phyloP scores from a whole-genome alignment of 2,113 vertebrate genomes.

The Apus apus region DNA sequence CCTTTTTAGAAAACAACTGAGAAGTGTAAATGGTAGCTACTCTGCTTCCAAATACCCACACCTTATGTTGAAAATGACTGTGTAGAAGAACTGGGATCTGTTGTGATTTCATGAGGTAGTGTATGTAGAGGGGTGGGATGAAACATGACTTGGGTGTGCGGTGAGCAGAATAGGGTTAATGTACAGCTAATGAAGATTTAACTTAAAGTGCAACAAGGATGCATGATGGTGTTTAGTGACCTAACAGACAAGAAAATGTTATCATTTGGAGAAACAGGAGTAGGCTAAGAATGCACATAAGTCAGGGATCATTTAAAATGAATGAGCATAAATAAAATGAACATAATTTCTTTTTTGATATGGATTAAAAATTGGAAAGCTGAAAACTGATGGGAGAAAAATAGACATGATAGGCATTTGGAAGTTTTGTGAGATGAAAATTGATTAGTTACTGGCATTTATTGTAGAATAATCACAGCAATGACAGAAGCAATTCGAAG shows the following conservation, averaged over 20 bases:
- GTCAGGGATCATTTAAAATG: not conserved
- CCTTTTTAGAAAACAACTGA: not conserved
- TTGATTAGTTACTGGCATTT: not conserved
- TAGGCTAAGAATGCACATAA: not conserved
- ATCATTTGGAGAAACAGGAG: not conserved
- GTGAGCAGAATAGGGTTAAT: not conserved
- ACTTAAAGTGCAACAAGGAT: not conserved
- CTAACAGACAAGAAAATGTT: not conserved
- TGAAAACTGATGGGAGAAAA: not conserved
- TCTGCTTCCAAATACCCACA: not conserved
- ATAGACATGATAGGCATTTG: not conserved
- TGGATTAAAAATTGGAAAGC: not conserved
- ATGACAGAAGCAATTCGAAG: not conserved
- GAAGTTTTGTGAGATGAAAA: not conserved
- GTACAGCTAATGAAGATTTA: not conserved
- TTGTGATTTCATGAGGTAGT: not conserved
- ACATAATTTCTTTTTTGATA: not conserved
- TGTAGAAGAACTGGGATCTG: not conserved
- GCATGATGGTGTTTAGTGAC: not conserved
- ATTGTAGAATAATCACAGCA: not conserved
- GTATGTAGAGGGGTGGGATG: not conserved
- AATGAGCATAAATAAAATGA: not conserved
- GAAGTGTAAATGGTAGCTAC: not conserved
- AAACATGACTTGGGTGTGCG: not conserved
- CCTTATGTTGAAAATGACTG: not conserved